Evolutionary conservation across 1,140 invertebrate species (phyloP), one percentile per base, ranked within the genome.

Genomic region (Aplysia californica): DNA sequence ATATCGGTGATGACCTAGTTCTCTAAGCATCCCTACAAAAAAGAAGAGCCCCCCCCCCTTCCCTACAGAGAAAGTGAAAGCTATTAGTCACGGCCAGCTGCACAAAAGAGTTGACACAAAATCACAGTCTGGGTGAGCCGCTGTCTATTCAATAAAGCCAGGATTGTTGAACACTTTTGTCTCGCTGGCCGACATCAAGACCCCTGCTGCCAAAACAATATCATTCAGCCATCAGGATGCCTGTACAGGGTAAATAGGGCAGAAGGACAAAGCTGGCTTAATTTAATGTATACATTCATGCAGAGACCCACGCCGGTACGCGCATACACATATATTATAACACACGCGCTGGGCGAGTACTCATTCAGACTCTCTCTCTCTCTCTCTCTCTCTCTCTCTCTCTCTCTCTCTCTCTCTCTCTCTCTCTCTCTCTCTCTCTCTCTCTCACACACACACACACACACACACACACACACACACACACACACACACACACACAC

Each of bases 361-460:
- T 61, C 58, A 26, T 33, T 61, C 58, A 2, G 26, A 10, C 58
- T 29, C 2, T 61, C 58, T 61, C 26, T 61, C 58, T 29, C 58
- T 61, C 23, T 61, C 26, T 61, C 4, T 61, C 58, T 2, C 58
- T 61, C 58, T 61, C 58, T 4, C 2, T 26, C 6, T 61, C 58
- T 61, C 58, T 61, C 58, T 59, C 56, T 6, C 21, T 59, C 56
- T 6, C 21, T 59, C 56, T 6, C 21, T 59, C 56, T 59, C 56
- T 59, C 56, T 59, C 56, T 59, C 56, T 59, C 56, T 59, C 56
- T 59, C 56, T 59, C 56, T 59, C 56, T 59, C 56, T 59, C 56
- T 59, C 56, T 59, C 56, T 59, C 56, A 10, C 56, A 26, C 56
- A 26, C 4, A 26, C 4, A 4, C 56, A 10, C 56, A 26, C 56